phyloP scores from a whole-genome alignment of 2,113 vertebrate genomes.

The Aplodontia rufa region DNA sequence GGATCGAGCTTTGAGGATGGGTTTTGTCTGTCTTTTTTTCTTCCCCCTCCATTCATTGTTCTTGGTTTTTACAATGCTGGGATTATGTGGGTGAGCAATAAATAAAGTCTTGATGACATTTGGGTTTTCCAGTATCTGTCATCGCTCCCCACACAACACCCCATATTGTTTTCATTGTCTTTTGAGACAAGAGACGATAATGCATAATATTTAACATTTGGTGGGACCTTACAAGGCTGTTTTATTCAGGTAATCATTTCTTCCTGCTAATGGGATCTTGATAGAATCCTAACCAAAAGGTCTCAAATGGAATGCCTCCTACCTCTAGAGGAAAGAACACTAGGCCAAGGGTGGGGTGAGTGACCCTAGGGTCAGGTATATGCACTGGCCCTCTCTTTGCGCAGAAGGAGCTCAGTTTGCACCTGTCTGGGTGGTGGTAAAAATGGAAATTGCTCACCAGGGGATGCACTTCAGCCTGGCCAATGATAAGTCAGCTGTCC shows the following conservation, averaged over 20 bases:
- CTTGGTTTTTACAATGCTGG: slow-evolving; percentile 19
- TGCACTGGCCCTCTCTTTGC: not conserved
- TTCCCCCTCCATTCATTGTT: slow-evolving; percentile 35
- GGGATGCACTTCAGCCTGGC: slow-evolving; percentile 44
- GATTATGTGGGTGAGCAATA: slow-evolving; percentile 49
- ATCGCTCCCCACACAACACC: slow-evolving; percentile 26
- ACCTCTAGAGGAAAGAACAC: not conserved
- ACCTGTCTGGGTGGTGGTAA: slow-evolving; percentile 25
- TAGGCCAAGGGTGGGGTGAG: not conserved
- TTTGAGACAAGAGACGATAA: slow-evolving; percentile 58
- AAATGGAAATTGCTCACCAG: slow-evolving; percentile 32
- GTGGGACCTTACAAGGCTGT: slow-evolving; percentile 35
- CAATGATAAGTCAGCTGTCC: slow-evolving; percentile 32
- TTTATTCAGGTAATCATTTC: slow-evolving; percentile 67
- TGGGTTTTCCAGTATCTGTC: slow-evolving; percentile 47
- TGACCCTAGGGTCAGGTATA: not conserved
- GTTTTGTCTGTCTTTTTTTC: not conserved
- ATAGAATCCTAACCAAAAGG: not conserved
- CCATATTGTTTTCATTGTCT: slow-evolving; percentile 65
- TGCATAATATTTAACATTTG: slow-evolving; percentile 32
- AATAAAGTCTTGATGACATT: slow-evolving; percentile 56
- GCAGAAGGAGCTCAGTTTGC: not conserved
- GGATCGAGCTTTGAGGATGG: not conserved
- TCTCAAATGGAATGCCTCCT: slow-evolving; percentile 8
- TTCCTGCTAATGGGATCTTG: slow-evolving; percentile 49